phyloP scores from a whole-genome alignment of 2,113 vertebrate genomes.

The Syngnathus floridae region DNA sequence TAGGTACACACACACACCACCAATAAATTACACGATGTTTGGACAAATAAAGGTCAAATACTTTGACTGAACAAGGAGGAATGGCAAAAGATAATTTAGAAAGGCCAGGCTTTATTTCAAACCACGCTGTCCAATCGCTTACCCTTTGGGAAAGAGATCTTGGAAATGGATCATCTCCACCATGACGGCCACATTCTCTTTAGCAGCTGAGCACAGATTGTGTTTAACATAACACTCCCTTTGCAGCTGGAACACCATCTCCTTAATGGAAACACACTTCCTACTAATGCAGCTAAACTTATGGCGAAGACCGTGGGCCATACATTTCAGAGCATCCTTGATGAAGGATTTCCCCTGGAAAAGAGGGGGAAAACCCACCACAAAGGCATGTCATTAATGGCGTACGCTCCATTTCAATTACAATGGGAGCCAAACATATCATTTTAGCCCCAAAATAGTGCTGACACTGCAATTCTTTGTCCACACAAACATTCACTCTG shows the following conservation, averaged over 20 bases:
- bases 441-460: background rate
- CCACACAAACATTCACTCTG: background rate
- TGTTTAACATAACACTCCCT: slow-evolving; percentile 95
- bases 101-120: background rate
- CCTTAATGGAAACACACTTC: slow-evolving; percentile 95
- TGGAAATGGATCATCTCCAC: slow-evolving; percentile 99
- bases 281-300: slow-evolving; percentile 97
- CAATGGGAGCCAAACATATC: background rate
- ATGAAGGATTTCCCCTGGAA: slow-evolving; percentile 96
- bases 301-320: slow-evolving; percentile 92
- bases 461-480: background rate
- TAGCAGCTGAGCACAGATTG: slow-evolving; percentile 90
- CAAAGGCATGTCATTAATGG: slow-evolving; percentile 10
- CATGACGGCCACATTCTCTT: slow-evolving; percentile 91
- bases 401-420: background rate
- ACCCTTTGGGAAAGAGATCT: slow-evolving; percentile 94
- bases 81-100: background rate
- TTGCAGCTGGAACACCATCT: slow-evolving; percentile 97
- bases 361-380: slow-evolving; percentile 21
- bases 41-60: slow-evolving; percentile 13
- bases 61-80: slow-evolving; percentile 21
- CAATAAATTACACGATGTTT: slow-evolving; percentile 28
- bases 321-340: slow-evolving; percentile 95
- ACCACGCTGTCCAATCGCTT: slow-evolving; percentile 55
- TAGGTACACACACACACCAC: slow-evolving; percentile 45